Evolutionary conservation across 2,888 invertebrate species (phyloP).

Genomic region (Euproctis similis): DNA sequence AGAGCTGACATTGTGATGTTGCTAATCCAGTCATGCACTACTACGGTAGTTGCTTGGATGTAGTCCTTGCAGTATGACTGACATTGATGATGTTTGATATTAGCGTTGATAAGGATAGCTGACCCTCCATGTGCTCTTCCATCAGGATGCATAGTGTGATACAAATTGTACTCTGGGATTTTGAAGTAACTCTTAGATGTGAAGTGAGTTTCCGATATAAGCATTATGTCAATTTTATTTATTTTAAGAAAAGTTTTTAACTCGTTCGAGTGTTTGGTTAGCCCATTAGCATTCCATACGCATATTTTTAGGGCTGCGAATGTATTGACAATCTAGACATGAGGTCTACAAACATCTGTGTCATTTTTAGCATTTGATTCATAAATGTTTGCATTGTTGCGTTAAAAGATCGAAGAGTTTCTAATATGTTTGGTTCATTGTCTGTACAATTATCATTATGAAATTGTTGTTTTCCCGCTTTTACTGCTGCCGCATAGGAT

Average conservation of each 20-base stretch:
- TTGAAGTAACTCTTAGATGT: slow-evolving; percentile 9
- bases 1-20: slow-evolving; percentile 8
- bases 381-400: slow-evolving; percentile 7
- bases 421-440: neutral
- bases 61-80: slow-evolving; percentile 7
- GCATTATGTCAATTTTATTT: too few relatives aligned
- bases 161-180: slow-evolving; percentile 21
- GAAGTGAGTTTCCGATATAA: slow-evolving; percentile 12
- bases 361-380: slow-evolving; percentile 10
- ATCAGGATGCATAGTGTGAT: slow-evolving; percentile 25
- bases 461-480: slow-evolving; percentile 2
- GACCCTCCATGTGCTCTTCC: too few relatives aligned
- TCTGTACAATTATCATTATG: neutral
- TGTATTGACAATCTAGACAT: neutral
- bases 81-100: slow-evolving; percentile 1
- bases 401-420: slow-evolving; percentile 2
- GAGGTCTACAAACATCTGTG: slow-evolving; percentile 5
- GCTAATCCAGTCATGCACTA: too few relatives aligned
- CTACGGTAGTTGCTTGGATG: too few relatives aligned
- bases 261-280: slow-evolving; percentile 10
- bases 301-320: slow-evolving; percentile 13
- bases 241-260: slow-evolving; percentile 10
- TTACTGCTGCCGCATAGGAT: neutral
- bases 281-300: slow-evolving; percentile 11
- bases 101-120: too few relatives aligned